These are phyloP conservation scores for Halichoerus grypus DNA, from an alignment of 2,113 vertebrate species.

Conservation along the genomic window DNA sequence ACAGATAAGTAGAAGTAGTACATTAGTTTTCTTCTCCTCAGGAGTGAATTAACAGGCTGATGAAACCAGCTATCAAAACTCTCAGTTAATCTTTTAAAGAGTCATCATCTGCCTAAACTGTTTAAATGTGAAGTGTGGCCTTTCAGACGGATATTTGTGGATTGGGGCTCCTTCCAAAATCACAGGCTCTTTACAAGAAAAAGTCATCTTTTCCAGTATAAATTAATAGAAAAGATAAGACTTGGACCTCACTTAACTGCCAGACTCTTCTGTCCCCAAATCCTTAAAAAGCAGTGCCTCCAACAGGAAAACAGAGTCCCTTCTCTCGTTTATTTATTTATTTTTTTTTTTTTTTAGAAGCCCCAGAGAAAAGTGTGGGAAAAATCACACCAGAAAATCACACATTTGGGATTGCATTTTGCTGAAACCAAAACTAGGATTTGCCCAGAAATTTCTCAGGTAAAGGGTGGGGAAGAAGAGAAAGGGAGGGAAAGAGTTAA, in stretches of 20 bases:
- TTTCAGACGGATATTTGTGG: not conserved
- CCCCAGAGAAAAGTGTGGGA: not conserved
- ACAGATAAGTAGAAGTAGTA: constrained; percentile 5
- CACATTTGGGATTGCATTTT: not conserved
- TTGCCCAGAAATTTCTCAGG: not conserved
- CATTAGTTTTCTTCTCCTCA: not conserved
- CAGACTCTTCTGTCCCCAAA: not conserved
- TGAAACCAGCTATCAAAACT: constrained; percentile 23
- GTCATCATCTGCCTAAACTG: constrained; percentile 1
- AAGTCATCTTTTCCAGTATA: not conserved
- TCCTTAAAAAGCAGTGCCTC: constrained; percentile 4
- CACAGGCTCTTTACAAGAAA: not conserved
- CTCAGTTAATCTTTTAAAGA: constrained; percentile 29
- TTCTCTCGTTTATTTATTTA: not conserved
- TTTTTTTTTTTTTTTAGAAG: not conserved
- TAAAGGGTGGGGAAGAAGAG: not conserved
- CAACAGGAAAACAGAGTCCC: not conserved
- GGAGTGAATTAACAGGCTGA: not conserved
- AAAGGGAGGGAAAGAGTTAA: not conserved
- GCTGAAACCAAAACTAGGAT: not conserved
- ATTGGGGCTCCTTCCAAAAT: not conserved
- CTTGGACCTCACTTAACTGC: not conserved
- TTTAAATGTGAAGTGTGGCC: not conserved
- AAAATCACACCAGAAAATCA: constrained; percentile 32
- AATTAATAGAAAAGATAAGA: not conserved